Conservation (phyloP, 1,140 invertebrate species). For the Pissodes strobi region DNA sequence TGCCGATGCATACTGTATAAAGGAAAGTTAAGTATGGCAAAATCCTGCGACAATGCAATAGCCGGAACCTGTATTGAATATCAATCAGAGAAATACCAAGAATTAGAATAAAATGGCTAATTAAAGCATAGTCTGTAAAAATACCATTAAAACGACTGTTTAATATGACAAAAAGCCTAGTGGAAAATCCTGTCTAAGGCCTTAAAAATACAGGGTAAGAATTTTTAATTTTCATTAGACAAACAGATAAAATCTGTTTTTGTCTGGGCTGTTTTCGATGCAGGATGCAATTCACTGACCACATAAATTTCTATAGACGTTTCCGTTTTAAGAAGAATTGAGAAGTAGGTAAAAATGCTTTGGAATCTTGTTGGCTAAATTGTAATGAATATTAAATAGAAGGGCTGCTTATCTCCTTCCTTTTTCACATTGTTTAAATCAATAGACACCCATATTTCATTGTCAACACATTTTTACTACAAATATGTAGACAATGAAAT, state of each 20-base stretch:
- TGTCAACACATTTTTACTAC: no score
- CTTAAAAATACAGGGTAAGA: constrained; percentile 27
- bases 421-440: no score
- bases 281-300: constrained; percentile 32
- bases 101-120: constrained; percentile 12
- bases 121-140: constrained; percentile 19
- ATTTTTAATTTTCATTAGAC: constrained; percentile 34
- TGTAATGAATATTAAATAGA: no score
- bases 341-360: no score
- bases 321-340: constrained; percentile 31
- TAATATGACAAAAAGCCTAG: constrained; percentile 15
- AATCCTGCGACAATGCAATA: neutral
- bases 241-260: constrained; percentile 23
- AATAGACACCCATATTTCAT: no score
- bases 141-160: constrained; percentile 1
- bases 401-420: no score
- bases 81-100: neutral
- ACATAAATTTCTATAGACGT: constrained; percentile 34
- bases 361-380: no score
- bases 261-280: constrained; percentile 26
- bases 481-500: no score
- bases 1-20: no score
- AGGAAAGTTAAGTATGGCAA: no score
- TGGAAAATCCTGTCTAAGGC: constrained; percentile 24
- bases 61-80: neutral